These are phyloP conservation scores for Archocentrus centrarchus DNA, from an alignment of 2,113 vertebrate species.

Conservation along the genomic window DNA sequence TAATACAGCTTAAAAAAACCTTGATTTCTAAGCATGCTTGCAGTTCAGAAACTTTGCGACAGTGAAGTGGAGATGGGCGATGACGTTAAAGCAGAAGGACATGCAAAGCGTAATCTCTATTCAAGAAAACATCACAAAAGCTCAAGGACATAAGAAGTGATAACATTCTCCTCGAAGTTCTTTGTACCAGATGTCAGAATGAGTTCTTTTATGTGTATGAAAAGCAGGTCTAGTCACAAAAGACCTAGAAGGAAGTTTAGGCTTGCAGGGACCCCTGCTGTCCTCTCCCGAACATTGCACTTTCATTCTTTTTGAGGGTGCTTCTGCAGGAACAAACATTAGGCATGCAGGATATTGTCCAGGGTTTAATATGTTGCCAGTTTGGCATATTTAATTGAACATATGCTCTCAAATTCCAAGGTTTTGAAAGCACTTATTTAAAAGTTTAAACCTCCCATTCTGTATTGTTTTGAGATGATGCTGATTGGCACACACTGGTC, in stretches of 20 bases:
- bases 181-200: slow-evolving; percentile 14
- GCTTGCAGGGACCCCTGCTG: slow-evolving; percentile 61
- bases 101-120: neutral
- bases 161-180: slow-evolving; percentile 3
- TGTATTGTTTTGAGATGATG: neutral
- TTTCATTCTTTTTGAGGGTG: neutral
- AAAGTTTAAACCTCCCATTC: no score
- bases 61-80: neutral
- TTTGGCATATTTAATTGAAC: no score
- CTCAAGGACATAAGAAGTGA: slow-evolving; percentile 44
- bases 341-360: no score
- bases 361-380: no score
- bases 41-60: neutral
- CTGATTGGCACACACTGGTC: neutral
- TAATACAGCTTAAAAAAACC: neutral
- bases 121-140: slow-evolving; percentile 17
- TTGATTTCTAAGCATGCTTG: neutral
- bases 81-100: slow-evolving; percentile 19
- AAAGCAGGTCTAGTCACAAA: neutral
- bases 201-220: slow-evolving; percentile 8
- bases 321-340: no score
- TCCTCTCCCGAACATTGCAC: neutral
- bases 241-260: neutral
- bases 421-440: no score
- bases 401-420: no score